These are phyloP conservation scores for Lethenteron camtschaticum DNA, from an alignment of 2,113 vertebrate species.

Conservation along the genomic window DNA sequence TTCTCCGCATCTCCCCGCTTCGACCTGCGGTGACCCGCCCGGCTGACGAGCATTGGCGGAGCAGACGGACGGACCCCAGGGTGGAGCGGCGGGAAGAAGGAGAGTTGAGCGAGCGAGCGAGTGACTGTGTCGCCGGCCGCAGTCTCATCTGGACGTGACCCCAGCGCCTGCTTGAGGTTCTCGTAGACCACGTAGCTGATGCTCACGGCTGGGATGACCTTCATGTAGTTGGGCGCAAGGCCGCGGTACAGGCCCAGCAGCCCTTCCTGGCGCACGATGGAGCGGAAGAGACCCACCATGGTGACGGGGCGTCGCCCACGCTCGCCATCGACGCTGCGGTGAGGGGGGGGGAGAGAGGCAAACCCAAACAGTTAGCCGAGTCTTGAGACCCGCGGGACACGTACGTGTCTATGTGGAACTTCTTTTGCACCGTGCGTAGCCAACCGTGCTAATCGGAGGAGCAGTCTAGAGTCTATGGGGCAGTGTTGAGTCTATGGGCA, in stretches of 20 bases:
- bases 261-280: conserved; percentile 69
- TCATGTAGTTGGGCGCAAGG: conserved; percentile 93
- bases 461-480: too few relatives aligned
- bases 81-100: too few relatives aligned
- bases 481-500: too few relatives aligned
- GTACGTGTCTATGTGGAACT: neutral
- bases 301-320: conserved; percentile 44
- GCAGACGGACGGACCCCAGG: too few relatives aligned
- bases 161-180: conserved; percentile 65
- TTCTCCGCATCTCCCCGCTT: too few relatives aligned
- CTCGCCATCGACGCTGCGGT: conserved; percentile 10
- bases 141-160: conserved; percentile 51
- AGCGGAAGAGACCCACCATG: conserved; percentile 68
- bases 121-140: neutral
- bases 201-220: conserved; percentile 91
- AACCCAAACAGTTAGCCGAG: neutral
- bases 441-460: too few relatives aligned
- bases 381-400: neutral
- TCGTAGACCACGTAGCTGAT: conserved; percentile 98
- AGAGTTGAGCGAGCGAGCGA: too few relatives aligned
- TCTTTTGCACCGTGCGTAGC: neutral
- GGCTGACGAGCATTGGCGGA: too few relatives aligned
- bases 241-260: conserved; percentile 62
- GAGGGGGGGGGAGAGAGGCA: neutral
- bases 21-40: too few relatives aligned